Conservation (phyloP, 2,113 vertebrate genomes). For the Mixornis gularis region DNA sequence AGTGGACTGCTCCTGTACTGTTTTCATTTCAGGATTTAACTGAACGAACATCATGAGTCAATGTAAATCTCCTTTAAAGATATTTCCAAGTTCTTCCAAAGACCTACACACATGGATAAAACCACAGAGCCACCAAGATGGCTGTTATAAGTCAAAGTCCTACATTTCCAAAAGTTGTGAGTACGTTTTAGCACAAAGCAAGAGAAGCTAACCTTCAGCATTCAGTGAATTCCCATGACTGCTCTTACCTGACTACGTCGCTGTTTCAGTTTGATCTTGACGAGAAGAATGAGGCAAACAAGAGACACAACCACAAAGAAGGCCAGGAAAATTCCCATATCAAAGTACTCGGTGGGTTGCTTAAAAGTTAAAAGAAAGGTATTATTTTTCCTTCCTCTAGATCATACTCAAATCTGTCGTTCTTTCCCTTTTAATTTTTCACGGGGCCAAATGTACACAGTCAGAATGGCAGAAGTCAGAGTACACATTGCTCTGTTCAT, state of each 20-base stretch:
- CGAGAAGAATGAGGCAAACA: conserved; percentile 94
- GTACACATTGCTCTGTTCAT: neutral
- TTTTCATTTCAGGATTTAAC: neutral
- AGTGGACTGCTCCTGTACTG: neutral
- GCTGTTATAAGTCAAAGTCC: neutral
- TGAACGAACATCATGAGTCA: neutral
- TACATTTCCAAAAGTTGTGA: neutral
- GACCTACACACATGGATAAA: neutral
- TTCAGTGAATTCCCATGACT: neutral
- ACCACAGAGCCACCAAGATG: neutral
- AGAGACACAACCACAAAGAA: conserved; percentile 98
- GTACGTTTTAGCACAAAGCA: neutral
- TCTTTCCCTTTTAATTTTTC: neutral
- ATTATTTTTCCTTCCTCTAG: neutral
- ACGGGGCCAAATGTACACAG: neutral
- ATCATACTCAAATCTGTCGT: neutral
- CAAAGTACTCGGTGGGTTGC: conserved; percentile 97
- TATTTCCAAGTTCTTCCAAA: neutral
- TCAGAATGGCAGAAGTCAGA: neutral
- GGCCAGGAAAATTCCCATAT: conserved; percentile 98
- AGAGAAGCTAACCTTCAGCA: neutral
- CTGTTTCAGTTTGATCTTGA: conserved; percentile 98
- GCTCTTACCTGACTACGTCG: conserved; percentile 89
- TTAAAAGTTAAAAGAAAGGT: conserved; percentile 54
- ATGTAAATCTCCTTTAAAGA: neutral